Evolutionary conservation across 2,113 vertebrate species (phyloP).

Genomic region (Apeltes quadracus): DNA sequence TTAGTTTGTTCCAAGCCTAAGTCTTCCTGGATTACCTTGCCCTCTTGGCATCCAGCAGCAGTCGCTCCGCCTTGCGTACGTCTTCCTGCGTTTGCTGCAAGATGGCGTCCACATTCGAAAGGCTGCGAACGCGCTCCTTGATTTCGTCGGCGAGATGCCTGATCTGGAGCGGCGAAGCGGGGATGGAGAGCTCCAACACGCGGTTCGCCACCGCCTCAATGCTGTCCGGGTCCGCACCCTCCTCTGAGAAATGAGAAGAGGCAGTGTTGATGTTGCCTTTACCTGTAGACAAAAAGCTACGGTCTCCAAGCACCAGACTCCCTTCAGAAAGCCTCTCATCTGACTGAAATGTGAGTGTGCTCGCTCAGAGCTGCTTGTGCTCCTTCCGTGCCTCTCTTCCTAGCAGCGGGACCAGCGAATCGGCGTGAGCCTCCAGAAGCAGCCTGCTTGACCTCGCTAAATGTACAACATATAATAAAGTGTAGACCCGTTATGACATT

Average conservation of each 20-base stretch:
- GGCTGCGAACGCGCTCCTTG: slow-evolving; percentile 88
- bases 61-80: slow-evolving; percentile 85
- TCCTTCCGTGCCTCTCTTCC: neutral
- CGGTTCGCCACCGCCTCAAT: slow-evolving; percentile 91
- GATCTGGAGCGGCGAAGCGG: slow-evolving; percentile 91
- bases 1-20: neutral
- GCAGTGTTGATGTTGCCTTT: neutral
- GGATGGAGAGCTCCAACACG: slow-evolving; percentile 93
- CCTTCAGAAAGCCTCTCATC: neutral
- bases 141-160: slow-evolving; percentile 89
- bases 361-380: no score
- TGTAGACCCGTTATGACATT: neutral
- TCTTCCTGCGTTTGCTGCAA: slow-evolving; percentile 88
- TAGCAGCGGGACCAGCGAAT: no score
- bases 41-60: slow-evolving; percentile 88
- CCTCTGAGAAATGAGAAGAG: slow-evolving; percentile 79
- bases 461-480: neutral
- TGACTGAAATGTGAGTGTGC: neutral
- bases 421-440: no score
- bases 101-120: slow-evolving; percentile 93
- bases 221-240: slow-evolving; percentile 95
- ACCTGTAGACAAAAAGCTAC: neutral
- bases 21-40: slow-evolving; percentile 79
- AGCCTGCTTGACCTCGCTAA: no score
- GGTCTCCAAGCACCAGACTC: neutral